Conservation (phyloP, 2,888 invertebrate genomes). For the Mimachlamys varia region DNA sequence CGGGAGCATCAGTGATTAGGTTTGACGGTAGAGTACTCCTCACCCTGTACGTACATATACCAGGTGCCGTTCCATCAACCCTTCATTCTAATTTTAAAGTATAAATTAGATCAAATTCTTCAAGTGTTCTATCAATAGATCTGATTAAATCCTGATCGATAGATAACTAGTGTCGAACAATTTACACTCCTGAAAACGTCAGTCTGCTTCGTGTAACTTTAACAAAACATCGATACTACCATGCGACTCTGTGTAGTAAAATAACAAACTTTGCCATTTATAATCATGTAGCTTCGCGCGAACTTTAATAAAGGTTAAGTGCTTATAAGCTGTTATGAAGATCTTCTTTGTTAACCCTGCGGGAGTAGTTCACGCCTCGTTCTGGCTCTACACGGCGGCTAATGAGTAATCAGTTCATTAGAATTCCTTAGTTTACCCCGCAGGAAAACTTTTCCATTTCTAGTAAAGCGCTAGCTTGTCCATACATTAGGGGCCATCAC, state of each 20-base stretch:
- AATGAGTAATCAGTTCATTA: background rate
- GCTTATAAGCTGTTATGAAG: background rate
- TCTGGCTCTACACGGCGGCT: background rate
- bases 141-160: conserved; percentile 9
- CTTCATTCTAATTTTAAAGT: background rate
- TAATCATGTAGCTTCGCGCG: background rate
- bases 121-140: background rate
- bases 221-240: background rate
- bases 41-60: background rate
- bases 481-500: too few species aligned
- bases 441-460: too few species aligned
- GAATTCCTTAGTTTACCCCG: background rate
- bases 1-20: too few species aligned
- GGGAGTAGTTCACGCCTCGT: background rate
- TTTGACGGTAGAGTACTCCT: background rate
- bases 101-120: background rate
- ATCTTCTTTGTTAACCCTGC: background rate
- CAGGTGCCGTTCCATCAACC: background rate
- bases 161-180: background rate
- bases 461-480: too few species aligned
- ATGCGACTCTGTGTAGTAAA: background rate
- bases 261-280: background rate
- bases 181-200: background rate
- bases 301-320: background rate
- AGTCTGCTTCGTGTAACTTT: background rate